phyloP scores from a whole-genome alignment of 2,888 invertebrate species.

The Drosophila subsilvestris region DNA sequence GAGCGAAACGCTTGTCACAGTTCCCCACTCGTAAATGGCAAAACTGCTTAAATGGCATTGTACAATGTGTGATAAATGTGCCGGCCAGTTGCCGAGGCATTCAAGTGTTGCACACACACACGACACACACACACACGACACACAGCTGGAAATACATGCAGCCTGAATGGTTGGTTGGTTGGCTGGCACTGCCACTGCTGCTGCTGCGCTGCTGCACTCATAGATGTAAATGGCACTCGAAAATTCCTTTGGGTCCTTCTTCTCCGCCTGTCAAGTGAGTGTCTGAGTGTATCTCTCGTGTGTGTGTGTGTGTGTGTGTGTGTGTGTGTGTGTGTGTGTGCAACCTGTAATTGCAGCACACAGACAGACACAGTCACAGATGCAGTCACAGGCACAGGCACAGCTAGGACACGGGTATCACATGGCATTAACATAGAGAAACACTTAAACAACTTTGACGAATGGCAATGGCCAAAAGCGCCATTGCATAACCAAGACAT shows the following conservation, averaged over 20 bases:
- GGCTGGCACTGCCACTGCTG: constrained; percentile 16
- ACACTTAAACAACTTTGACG: constrained; percentile 74
- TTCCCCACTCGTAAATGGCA: constrained; percentile 36
- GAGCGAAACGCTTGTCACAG: constrained; percentile 43
- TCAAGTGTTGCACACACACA: constrained; percentile 31
- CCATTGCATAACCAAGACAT: constrained; percentile 32
- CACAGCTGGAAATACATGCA: background rate
- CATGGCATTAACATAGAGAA: constrained; percentile 73
- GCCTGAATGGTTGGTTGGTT: constrained; percentile 11
- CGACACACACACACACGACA: constrained; percentile 5
- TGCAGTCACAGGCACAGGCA: constrained; percentile 8
- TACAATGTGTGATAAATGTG: constrained; percentile 76
- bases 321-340: constrained; percentile 5
- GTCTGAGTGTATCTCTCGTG: constrained; percentile 22
- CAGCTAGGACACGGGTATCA: constrained; percentile 30
- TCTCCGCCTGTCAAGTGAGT: constrained; percentile 48
- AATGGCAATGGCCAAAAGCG: constrained; percentile 59
- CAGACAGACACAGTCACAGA: constrained; percentile 14
- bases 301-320: constrained; percentile 6
- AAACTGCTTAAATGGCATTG: constrained; percentile 61
- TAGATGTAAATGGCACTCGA: constrained; percentile 74
- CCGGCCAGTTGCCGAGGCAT: constrained; percentile 57
- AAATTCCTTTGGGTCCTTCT: constrained; percentile 70
- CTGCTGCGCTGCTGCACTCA: constrained; percentile 59
- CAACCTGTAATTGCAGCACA: constrained; percentile 48